A percentile compares a stretch with the other conserved stretches of the same genome.
phyloP scores from a whole-genome alignment of 2,888 invertebrate species.

The Drosophila putrida region DNA sequence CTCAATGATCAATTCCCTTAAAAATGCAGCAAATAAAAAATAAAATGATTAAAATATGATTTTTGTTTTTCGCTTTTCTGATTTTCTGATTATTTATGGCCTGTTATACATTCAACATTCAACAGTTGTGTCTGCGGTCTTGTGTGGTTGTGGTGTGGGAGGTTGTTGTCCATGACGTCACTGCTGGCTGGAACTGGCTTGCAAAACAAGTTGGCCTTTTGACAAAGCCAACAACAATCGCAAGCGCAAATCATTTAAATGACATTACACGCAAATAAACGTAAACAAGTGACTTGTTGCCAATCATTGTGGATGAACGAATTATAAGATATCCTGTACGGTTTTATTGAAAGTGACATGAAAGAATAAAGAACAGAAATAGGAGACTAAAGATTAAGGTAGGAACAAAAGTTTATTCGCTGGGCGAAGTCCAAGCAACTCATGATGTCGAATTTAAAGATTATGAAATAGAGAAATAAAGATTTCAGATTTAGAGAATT shows the following conservation, averaged over 20 bases:
- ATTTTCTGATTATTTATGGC: slow-evolving; percentile 60
- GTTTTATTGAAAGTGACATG: background rate
- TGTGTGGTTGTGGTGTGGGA: slow-evolving; percentile 55
- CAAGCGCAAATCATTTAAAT: slow-evolving; percentile 79
- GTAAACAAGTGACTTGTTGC: slow-evolving; percentile 46
- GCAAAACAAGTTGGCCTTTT: slow-evolving; percentile 77
- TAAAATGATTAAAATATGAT: slow-evolving; percentile 37
- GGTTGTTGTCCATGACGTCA: slow-evolving; percentile 73
- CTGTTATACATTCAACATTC: slow-evolving; percentile 64
- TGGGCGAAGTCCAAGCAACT: no score
- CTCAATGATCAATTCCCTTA: slow-evolving; percentile 49
- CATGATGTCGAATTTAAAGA: background rate
- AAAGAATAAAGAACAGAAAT: no score
- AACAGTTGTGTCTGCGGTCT: slow-evolving; percentile 19
- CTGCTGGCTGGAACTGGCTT: slow-evolving; percentile 57
- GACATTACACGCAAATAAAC: slow-evolving; percentile 78
- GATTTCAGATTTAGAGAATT: background rate
- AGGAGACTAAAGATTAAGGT: no score
- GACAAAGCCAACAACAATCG: slow-evolving; percentile 60
- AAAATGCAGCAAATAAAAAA: slow-evolving; percentile 41
- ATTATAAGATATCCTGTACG: slow-evolving; percentile 34
- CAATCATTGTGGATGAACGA: background rate
- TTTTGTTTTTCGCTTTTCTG: slow-evolving; percentile 29
- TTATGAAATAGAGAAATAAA: background rate
- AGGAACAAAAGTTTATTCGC: no score